phyloP scores from a whole-genome alignment of 2,113 vertebrate genomes.

The Nycticryphes semicollaris region DNA sequence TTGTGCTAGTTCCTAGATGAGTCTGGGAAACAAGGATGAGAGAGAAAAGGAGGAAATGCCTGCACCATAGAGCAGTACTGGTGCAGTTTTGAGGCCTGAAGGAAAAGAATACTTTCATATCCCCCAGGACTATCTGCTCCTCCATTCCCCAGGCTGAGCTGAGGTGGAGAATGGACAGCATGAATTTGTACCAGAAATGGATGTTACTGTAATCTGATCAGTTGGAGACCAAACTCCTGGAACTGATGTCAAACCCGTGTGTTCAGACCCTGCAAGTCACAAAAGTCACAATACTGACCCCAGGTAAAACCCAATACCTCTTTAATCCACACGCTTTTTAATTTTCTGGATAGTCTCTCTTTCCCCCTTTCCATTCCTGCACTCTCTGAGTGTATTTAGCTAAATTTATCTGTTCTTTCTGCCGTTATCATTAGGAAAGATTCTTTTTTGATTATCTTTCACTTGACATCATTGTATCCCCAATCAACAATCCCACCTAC shows the following conservation, averaged over 20 bases:
- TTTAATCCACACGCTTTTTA: neutral
- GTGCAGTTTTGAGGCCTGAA: neutral
- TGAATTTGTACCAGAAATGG: neutral
- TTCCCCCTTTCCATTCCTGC: neutral
- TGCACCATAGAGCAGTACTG: neutral
- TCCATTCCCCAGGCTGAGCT: neutral
- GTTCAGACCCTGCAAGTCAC: neutral
- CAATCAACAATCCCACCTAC: slow-evolving; percentile 44
- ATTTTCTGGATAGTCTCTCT: neutral
- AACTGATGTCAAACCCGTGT: neutral
- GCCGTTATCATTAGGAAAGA: neutral
- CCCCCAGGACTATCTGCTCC: neutral
- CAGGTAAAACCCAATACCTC: neutral
- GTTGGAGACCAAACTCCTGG: neutral
- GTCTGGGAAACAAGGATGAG: neutral
- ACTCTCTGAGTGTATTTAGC: neutral
- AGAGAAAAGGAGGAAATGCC: neutral
- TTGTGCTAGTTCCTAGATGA: neutral
- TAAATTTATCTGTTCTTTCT: slow-evolving; percentile 21
- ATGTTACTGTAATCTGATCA: neutral
- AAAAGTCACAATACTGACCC: neutral
- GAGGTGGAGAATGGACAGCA: neutral
- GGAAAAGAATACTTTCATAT: neutral
- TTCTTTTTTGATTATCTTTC: neutral
- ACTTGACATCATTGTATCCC: neutral